These are phyloP conservation scores for Charanyca ferruginea DNA, from an alignment of 2,888 invertebrate genomes.

Conservation along the genomic window DNA sequence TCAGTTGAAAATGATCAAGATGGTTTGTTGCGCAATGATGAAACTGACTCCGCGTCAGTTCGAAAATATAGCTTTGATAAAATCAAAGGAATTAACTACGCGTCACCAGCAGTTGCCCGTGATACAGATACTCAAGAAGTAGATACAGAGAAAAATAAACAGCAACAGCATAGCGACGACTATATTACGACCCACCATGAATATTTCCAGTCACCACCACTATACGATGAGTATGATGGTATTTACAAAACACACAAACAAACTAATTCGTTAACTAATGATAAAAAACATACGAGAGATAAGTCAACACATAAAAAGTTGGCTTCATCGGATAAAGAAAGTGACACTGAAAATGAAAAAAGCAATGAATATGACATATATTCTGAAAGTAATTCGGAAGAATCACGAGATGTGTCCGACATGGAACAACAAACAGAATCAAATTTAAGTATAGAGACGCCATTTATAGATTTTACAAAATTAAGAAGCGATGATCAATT, in stretches of 20 bases:
- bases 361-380: not conserved
- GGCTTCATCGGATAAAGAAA: slow-evolving; percentile 4
- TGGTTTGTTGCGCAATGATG: not conserved
- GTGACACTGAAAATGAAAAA: not conserved
- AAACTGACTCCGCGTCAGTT: not conserved
- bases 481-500: slow-evolving; percentile 17
- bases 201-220: slow-evolving; percentile 32
- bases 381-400: not conserved
- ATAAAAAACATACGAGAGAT: not conserved
- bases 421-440: not conserved
- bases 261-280: slow-evolving; percentile 7
- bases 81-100: not conserved
- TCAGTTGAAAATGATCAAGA: slow-evolving; percentile 14
- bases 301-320: not conserved
- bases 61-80: slow-evolving; percentile 26
- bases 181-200: slow-evolving; percentile 10
- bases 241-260: slow-evolving; percentile 1
- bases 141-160: not conserved
- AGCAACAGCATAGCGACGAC: not conserved
- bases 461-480: slow-evolving; percentile 23
- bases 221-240: slow-evolving; percentile 38
- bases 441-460: not conserved
- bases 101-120: not conserved
- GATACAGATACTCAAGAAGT: not conserved
- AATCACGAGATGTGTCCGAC: not conserved